These are phyloP conservation scores for Geodia barretti DNA, from an alignment of 37 sponge, comb jelly and placozoan genomes.

Conservation along the genomic window DNA sequence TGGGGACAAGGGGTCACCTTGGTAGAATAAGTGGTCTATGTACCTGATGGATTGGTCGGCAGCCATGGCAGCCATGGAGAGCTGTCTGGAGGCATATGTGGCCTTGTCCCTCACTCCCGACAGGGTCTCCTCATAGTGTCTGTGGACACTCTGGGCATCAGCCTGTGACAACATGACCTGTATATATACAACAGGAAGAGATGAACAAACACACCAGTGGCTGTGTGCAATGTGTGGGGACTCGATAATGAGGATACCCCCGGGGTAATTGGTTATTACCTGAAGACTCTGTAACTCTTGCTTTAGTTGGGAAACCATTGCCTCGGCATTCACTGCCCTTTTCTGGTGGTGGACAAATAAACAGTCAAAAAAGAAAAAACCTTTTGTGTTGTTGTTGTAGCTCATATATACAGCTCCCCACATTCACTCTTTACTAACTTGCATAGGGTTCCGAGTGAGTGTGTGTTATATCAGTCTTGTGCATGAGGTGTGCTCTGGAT, in stretches of 20 bases:
- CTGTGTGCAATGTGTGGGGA: not conserved
- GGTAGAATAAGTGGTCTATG: too few relatives aligned
- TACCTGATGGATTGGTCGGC: constrained; percentile 69
- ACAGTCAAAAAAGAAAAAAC: too few relatives aligned
- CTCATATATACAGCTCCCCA: too few relatives aligned
- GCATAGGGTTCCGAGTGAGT: not conserved
- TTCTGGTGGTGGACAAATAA: too few relatives aligned
- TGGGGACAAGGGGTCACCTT: too few relatives aligned
- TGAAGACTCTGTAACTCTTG: constrained; percentile 44
- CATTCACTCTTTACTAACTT: not conserved
- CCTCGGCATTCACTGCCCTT: constrained; percentile 57
- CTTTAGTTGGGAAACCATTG: constrained; percentile 52
- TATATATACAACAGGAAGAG: not conserved
- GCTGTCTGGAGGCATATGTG: constrained; percentile 57
- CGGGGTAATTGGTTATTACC: constrained; percentile 12
- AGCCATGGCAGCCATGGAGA: constrained; percentile 40
- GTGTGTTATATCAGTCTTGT: too few relatives aligned
- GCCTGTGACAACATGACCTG: constrained; percentile 50
- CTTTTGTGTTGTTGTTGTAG: too few relatives aligned
- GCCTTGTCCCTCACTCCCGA: constrained; percentile 72
- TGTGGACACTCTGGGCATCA: constrained; percentile 24
- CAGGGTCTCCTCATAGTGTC: constrained; percentile 63
- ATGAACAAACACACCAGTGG: not conserved
- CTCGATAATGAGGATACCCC: not conserved
- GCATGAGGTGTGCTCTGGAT: not conserved